These are phyloP conservation scores for Catalaphyllia jardinei DNA, from an alignment of 64 coral and sea anemone genomes.

Conservation along the genomic window DNA sequence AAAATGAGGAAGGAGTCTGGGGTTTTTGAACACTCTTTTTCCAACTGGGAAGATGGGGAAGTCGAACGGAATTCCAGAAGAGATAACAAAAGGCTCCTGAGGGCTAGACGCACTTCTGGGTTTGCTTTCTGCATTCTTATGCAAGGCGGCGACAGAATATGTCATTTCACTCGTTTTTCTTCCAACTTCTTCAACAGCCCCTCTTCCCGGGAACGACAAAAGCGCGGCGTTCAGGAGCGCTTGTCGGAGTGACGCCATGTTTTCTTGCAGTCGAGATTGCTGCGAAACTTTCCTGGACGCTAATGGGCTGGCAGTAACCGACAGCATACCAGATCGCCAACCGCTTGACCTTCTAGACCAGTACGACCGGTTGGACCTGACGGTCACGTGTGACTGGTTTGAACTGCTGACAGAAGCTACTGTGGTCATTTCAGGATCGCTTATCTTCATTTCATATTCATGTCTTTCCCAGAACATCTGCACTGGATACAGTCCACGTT, in stretches of 20 bases:
- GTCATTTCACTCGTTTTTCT: background rate
- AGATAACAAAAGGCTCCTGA: background rate
- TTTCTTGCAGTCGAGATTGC: too few species aligned
- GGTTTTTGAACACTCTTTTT: background rate
- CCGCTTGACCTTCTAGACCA: background rate
- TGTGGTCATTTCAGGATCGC: slow-evolving; percentile 13
- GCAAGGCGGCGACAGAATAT: background rate
- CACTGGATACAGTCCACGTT: background rate
- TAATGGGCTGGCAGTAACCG: background rate
- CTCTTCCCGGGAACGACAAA: background rate
- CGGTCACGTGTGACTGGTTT: background rate
- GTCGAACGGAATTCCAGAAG: background rate
- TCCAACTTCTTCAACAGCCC: background rate
- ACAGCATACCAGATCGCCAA: background rate
- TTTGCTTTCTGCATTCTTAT: background rate
- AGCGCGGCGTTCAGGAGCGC: background rate
- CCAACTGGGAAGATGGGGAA: too few species aligned
- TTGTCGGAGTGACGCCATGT: background rate
- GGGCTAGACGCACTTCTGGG: background rate
- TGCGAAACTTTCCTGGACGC: background rate
- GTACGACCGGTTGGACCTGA: background rate
- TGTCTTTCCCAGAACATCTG: slow-evolving; percentile 1
- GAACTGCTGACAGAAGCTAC: background rate
- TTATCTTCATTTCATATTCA: background rate
- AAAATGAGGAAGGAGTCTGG: background rate